These are phyloP conservation scores for Sigmodon hispidus DNA, from an alignment of 2,113 vertebrate genomes.

Conservation along the genomic window DNA sequence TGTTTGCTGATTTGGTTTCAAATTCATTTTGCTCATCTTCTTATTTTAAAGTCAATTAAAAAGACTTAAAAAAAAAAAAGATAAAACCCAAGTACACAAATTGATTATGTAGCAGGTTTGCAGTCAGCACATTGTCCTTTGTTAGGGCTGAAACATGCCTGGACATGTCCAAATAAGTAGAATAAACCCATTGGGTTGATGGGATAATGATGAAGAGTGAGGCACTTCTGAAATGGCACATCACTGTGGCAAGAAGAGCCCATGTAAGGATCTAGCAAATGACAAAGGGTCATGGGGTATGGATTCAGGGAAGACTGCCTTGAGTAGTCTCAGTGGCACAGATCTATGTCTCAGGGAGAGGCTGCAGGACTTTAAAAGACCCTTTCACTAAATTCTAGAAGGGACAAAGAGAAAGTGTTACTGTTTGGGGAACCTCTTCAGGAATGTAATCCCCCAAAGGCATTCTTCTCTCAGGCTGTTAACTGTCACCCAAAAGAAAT, in stretches of 20 bases:
- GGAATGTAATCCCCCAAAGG: background rate
- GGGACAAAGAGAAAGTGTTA: background rate
- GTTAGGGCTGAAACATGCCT: background rate
- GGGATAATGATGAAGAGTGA: background rate
- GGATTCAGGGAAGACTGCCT: too few relatives aligned
- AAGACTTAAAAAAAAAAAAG: background rate
- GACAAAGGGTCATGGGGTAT: background rate
- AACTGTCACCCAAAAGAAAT: background rate
- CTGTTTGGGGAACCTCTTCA: background rate
- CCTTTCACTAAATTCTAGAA: background rate
- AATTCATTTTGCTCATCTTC: background rate
- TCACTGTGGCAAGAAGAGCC: background rate
- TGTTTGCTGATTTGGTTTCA: background rate
- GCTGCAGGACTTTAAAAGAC: background rate
- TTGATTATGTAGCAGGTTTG: background rate
- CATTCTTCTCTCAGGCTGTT: rapidly evolving
- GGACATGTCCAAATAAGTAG: background rate
- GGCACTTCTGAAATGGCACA: background rate
- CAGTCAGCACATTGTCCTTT: background rate
- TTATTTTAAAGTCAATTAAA: background rate
- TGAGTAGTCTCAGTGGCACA: background rate
- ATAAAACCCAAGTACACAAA: background rate
- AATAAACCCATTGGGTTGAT: background rate
- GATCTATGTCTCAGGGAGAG: background rate
- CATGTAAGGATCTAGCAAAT: background rate